Evolutionary conservation across 1,140 invertebrate genomes (phyloP).

Genomic region (Brachionus manjavacas): DNA sequence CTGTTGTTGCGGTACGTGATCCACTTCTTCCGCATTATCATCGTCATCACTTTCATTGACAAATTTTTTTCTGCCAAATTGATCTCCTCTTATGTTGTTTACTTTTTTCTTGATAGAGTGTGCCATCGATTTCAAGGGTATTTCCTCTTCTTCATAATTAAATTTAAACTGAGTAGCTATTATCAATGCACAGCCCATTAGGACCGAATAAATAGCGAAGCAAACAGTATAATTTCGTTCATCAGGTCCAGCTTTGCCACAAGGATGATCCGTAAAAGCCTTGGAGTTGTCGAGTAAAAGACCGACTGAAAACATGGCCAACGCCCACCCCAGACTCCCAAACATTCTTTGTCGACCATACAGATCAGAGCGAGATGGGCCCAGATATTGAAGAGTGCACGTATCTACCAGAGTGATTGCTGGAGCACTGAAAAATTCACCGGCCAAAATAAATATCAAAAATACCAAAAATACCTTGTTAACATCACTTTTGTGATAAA

Average conservation of each 20-base stretch:
- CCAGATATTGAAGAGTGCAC: constrained; percentile 76
- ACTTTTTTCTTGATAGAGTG: constrained; percentile 44
- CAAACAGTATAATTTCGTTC: constrained; percentile 95
- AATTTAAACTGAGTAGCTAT: constrained; percentile 75
- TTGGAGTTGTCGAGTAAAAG: constrained; percentile 87
- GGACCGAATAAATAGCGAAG: constrained; percentile 91
- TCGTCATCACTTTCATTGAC: background rate
- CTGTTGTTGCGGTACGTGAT: background rate
- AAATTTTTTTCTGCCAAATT: constrained; percentile 30
- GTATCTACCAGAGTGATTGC: constrained; percentile 82
- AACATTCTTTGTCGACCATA: constrained; percentile 98
- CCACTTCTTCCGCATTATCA: background rate
- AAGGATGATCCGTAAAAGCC: constrained; percentile 75
- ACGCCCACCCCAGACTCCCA: constrained; percentile 91
- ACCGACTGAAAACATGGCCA: constrained; percentile 97
- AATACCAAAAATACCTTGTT: constrained; percentile 88
- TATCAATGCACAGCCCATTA: constrained; percentile 89
- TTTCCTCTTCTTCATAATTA: constrained; percentile 49
- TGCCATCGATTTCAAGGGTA: constrained; percentile 47
- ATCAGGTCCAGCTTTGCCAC: constrained; percentile 66
- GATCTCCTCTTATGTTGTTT: constrained; percentile 48
- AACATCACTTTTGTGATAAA: constrained; percentile 80
- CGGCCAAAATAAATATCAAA: constrained; percentile 82
- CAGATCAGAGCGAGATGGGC: constrained; percentile 73
- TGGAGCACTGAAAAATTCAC: constrained; percentile 94